These are phyloP conservation scores for Ophiodon elongatus DNA, from an alignment of 2,113 vertebrate species.

Conservation along the genomic window DNA sequence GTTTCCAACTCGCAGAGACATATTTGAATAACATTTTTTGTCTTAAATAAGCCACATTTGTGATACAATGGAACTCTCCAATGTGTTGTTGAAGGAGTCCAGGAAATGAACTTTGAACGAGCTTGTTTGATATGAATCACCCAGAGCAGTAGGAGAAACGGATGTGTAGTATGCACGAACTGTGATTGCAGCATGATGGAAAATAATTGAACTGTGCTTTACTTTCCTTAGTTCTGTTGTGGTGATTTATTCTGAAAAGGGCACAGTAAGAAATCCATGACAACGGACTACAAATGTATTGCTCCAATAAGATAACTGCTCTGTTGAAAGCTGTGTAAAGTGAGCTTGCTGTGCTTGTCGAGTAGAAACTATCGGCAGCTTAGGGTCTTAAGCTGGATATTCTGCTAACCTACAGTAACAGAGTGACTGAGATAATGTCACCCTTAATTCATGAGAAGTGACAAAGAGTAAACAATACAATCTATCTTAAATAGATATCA, in stretches of 20 bases:
- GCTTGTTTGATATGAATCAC: conserved; percentile 69
- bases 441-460: not conserved
- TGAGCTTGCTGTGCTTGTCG: conserved; percentile 22
- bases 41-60: conserved; percentile 49
- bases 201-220: conserved; percentile 37
- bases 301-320: conserved; percentile 9
- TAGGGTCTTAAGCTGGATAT: not conserved
- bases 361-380: conserved; percentile 12
- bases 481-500: too few species aligned
- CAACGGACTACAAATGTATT: conserved; percentile 5
- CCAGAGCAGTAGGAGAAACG: conserved; percentile 54
- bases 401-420: not conserved
- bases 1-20: conserved; percentile 44
- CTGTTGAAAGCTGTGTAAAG: conserved; percentile 14
- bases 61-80: conserved; percentile 40
- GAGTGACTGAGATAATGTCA: not conserved
- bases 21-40: conserved; percentile 18
- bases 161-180: conserved; percentile 65
- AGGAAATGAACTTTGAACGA: conserved; percentile 71
- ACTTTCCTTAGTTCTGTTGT: conserved; percentile 37
- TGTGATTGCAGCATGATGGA: conserved; percentile 37
- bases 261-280: not conserved
- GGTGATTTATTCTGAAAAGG: conserved; percentile 52
- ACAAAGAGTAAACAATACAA: not conserved
- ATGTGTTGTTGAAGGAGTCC: conserved; percentile 52